phyloP scores from a whole-genome alignment of 2,113 vertebrate species.

The Paralichthys olivaceus region DNA sequence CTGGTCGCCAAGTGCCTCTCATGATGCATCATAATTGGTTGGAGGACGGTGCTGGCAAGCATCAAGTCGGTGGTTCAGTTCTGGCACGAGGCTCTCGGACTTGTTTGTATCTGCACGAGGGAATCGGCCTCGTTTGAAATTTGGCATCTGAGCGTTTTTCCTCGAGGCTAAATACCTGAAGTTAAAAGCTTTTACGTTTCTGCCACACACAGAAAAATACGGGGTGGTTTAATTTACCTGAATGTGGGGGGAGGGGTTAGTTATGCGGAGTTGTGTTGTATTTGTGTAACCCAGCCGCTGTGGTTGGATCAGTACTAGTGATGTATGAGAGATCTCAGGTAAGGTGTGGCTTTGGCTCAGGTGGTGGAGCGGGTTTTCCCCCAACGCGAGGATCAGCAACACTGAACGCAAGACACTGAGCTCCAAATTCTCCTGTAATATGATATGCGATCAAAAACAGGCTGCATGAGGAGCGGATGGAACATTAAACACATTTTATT shows the following conservation, averaged over 20 bases:
- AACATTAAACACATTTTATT: too few species aligned
- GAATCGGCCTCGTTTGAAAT: conserved; percentile 19
- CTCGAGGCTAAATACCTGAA: conserved; percentile 23
- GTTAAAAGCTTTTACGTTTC: conserved; percentile 1
- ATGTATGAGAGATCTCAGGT: background rate
- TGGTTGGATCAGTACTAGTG: background rate
- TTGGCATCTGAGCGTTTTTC: conserved; percentile 24
- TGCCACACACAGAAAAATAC: background rate
- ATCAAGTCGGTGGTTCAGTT: conserved; percentile 42
- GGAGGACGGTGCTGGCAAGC: conserved; percentile 58
- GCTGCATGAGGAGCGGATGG: too few species aligned
- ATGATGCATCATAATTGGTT: conserved; percentile 60
- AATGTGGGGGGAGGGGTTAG: too few species aligned
- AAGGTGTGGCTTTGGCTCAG: too few species aligned
- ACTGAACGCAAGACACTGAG: background rate
- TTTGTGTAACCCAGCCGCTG: too few species aligned
- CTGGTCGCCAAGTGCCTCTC: conserved; percentile 56
- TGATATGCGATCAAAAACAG: background rate
- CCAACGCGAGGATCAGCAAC: background rate
- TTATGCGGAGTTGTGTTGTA: too few species aligned
- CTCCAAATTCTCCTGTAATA: background rate
- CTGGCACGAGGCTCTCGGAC: conserved; percentile 33
- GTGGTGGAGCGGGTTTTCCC: background rate
- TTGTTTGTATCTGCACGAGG: conserved; percentile 7
- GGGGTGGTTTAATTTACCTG: background rate